These are phyloP conservation scores for Rhynchotus rufescens DNA, from an alignment of 2,797 vertebrate genomes.

Conservation along the genomic window DNA sequence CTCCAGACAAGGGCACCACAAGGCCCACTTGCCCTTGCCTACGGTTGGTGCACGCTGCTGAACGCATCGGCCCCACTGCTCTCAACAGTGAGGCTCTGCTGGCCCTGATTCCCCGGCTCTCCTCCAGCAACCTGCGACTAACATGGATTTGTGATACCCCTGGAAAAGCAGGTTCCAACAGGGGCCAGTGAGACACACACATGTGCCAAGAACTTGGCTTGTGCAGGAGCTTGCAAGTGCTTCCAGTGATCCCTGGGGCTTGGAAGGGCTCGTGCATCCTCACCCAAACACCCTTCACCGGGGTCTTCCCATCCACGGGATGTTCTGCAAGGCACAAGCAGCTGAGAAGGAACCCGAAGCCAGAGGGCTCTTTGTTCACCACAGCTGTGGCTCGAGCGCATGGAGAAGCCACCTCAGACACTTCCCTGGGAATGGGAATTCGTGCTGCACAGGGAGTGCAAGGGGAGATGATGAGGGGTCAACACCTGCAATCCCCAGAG, in stretches of 20 bases:
- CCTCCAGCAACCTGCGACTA: not conserved
- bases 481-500: fast-evolving
- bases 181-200: fast-evolving
- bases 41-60: not conserved
- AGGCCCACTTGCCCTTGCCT: fast-evolving
- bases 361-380: not conserved
- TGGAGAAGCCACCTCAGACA: not conserved
- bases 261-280: not conserved
- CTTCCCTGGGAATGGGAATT: not conserved
- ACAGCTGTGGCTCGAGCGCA: not conserved
- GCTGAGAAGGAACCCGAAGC: not conserved
- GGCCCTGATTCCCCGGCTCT: too few relatives aligned
- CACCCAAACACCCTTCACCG: not conserved
- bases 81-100: too few relatives aligned
- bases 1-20: not conserved
- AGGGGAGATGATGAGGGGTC: fast-evolving
- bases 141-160: not conserved
- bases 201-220: not conserved
- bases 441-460: fast-evolving
- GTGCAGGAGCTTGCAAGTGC: not conserved
- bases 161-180: not conserved
- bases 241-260: not conserved
- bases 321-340: fast-evolving
- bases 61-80: too few relatives aligned
- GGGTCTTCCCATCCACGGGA: fast-evolving